Conservation (phyloP, 2,797 vertebrate species). For the Muscicapa striata region DNA sequence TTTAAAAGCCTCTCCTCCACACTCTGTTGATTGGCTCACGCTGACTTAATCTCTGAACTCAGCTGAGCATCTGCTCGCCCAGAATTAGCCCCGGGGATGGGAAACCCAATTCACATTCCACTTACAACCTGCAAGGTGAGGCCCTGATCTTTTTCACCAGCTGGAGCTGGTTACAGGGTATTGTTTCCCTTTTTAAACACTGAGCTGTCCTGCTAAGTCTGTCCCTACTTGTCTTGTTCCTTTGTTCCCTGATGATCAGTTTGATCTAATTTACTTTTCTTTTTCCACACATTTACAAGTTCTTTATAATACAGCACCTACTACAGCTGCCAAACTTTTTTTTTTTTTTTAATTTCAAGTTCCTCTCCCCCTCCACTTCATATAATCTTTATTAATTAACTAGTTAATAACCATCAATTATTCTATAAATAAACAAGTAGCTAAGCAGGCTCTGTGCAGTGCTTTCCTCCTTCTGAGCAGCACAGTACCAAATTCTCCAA, state of each 20-base stretch:
- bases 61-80: slow-evolving; percentile 7
- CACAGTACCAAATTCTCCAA: not conserved
- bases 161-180: not conserved
- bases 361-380: not conserved
- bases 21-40: not conserved
- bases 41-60: slow-evolving; percentile 32
- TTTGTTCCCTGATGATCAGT: not conserved
- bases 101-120: slow-evolving; percentile 27
- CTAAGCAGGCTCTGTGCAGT: not conserved
- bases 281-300: not conserved
- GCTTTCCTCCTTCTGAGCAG: not conserved
- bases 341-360: not conserved
- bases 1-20: not conserved
- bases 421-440: not conserved
- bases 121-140: slow-evolving; percentile 25
- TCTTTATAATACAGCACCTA: not conserved
- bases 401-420: slow-evolving; percentile 41
- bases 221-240: not conserved
- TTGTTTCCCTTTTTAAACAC: slow-evolving; percentile 17
- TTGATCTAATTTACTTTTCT: not conserved
- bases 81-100: slow-evolving; percentile 23
- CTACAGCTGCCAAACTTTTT: slow-evolving; percentile 1
- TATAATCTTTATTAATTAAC: slow-evolving; percentile 60
- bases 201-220: not conserved
- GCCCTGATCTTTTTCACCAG: not conserved